A percentile compares a stretch with the other conserved stretches of the same genome.
These are phyloP conservation scores for Zosterops hypoxanthus DNA, from an alignment of 2,113 vertebrate genomes.

Conservation along the genomic window DNA sequence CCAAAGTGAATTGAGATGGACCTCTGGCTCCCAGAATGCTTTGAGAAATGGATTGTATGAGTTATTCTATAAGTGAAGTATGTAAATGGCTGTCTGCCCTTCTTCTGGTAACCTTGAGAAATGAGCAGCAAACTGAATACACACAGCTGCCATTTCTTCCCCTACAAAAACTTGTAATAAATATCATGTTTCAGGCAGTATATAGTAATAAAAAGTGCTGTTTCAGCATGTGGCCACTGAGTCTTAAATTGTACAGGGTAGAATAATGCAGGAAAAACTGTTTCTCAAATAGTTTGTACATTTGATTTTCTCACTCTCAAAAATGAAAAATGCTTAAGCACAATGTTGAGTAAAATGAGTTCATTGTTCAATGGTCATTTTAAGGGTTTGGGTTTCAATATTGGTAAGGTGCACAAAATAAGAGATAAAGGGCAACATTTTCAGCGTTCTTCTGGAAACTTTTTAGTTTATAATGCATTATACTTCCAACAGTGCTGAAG, in stretches of 20 bases:
- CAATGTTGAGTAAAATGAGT: neutral
- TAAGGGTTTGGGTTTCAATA: neutral
- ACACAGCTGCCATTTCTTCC: neutral
- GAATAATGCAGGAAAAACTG: neutral
- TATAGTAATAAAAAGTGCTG: neutral
- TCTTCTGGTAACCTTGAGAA: neutral
- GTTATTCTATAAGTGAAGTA: neutral
- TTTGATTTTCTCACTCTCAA: neutral
- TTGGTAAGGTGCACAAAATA: neutral
- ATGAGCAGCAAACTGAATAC: neutral
- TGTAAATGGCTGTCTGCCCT: neutral
- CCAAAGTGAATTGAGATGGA: neutral
- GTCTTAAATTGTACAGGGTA: neutral
- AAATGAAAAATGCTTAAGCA: neutral
- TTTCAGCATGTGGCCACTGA: neutral
- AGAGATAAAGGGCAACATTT: neutral
- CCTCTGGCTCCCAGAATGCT: neutral
- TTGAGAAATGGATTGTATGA: neutral
- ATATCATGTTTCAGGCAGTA: neutral
- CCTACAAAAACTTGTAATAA: neutral
- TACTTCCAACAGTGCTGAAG: neutral
- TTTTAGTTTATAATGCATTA: neutral
- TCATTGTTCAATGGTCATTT: neutral
- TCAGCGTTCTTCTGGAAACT: neutral
- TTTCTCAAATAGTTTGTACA: neutral